phyloP scores from a whole-genome alignment of 2,797 vertebrate genomes.

The Aplochiton taeniatus region DNA sequence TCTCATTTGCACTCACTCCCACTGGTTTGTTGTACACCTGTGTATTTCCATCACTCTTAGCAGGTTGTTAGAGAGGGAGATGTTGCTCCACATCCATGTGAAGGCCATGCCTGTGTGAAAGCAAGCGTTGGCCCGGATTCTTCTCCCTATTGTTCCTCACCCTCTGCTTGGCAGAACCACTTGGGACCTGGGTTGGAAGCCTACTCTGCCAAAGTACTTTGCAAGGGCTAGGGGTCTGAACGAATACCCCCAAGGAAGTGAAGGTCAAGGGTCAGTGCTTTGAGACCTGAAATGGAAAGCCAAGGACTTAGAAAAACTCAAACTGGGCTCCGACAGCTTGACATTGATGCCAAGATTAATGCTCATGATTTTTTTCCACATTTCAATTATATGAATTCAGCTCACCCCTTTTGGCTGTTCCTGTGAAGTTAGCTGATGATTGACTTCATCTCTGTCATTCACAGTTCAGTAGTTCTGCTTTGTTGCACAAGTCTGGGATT shows the following conservation, averaged over 20 bases:
- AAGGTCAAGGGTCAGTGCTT: slow-evolving; percentile 12
- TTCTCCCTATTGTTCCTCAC: slow-evolving; percentile 53
- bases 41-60: background rate
- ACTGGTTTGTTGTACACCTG: background rate
- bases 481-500: background rate
- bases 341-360: too few species aligned
- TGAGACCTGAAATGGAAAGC: slow-evolving; percentile 27
- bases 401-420: background rate
- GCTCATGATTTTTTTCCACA: background rate
- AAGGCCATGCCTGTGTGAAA: slow-evolving; percentile 37
- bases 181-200: slow-evolving; percentile 16
- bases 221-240: slow-evolving; percentile 28
- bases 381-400: background rate
- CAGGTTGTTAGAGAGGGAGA: slow-evolving; percentile 19
- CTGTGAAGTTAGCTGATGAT: background rate
- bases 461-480: background rate
- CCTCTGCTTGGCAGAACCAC: slow-evolving; percentile 19
- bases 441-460: slow-evolving; percentile 1
- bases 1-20: background rate
- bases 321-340: slow-evolving; percentile 3
- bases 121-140: slow-evolving; percentile 35
- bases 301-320: slow-evolving; percentile 27
- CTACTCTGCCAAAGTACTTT: slow-evolving; percentile 42
- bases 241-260: slow-evolving; percentile 36
- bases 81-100: slow-evolving; percentile 16